Conservation (phyloP, 2,888 invertebrate genomes). For the Flabesymbios commensalis region DNA sequence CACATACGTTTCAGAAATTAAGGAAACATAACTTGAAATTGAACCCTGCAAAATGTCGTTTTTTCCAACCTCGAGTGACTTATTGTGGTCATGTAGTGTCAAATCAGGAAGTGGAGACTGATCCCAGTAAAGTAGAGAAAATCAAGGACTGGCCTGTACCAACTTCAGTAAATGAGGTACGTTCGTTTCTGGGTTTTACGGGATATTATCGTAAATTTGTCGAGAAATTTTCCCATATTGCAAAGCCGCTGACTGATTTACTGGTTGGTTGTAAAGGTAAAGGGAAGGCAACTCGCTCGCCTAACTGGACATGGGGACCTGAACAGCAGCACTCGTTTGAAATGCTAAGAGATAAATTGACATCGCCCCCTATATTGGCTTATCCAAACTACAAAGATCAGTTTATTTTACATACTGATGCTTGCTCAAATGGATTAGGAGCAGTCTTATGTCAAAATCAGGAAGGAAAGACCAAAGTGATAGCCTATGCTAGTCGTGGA, state of each 20-base stretch:
- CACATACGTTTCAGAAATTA: neutral
- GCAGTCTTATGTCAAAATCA: neutral
- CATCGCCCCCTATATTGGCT: slow-evolving; percentile 1
- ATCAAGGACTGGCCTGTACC: slow-evolving; percentile 10
- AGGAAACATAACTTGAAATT: neutral
- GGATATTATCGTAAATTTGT: too few species aligned
- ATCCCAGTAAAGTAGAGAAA: neutral
- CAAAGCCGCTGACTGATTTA: slow-evolving; percentile 19
- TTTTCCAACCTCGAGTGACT: neutral
- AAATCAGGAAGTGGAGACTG: neutral
- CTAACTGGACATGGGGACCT: neutral
- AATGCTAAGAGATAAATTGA: neutral
- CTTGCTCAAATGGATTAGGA: neutral
- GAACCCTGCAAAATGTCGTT: neutral
- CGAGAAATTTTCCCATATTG: too few species aligned
- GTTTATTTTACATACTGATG: slow-evolving; percentile 1
- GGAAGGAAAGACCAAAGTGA: neutral
- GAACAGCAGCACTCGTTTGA: neutral
- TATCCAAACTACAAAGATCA: neutral
- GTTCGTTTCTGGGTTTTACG: too few species aligned
- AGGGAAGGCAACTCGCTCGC: neutral
- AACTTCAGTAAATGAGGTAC: slow-evolving; percentile 8
- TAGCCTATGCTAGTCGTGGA: slow-evolving; percentile 4
- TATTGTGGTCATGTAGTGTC: neutral
- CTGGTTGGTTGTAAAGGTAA: neutral